These are phyloP conservation scores for Dichetophora obliterata DNA, from an alignment of 2,888 invertebrate species.

Conservation along the genomic window DNA sequence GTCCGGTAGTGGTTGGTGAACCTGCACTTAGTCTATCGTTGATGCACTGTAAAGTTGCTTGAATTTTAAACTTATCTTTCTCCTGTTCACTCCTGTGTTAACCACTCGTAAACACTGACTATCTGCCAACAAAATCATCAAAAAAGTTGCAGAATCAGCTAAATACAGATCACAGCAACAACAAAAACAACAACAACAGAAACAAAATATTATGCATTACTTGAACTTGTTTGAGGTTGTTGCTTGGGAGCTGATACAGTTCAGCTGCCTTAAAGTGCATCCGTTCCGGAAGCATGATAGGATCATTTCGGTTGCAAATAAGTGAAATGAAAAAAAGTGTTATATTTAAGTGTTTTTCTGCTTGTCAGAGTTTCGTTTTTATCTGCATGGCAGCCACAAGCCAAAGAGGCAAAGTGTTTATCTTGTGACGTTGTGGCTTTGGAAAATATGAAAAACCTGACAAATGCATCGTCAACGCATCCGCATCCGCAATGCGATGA, in stretches of 20 bases:
- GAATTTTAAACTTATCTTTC: neutral
- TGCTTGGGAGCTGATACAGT: too few relatives aligned
- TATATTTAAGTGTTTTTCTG: neutral
- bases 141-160: neutral
- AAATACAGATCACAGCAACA: neutral
- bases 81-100: neutral
- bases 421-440: neutral
- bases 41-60: too few relatives aligned
- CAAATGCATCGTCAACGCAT: slow-evolving; percentile 12
- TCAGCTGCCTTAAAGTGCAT: too few relatives aligned
- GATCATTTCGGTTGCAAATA: neutral
- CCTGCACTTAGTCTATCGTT: too few relatives aligned
- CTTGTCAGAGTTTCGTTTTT: neutral
- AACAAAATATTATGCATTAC: neutral
- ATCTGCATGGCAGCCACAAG: neutral
- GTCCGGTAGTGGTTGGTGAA: neutral
- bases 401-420: slow-evolving; percentile 1
- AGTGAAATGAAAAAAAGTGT: neutral
- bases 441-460: slow-evolving; percentile 12
- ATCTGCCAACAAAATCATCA: neutral
- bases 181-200: neutral
- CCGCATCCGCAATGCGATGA: slow-evolving; percentile 34
- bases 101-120: neutral
- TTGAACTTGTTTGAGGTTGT: too few relatives aligned
- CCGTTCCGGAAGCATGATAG: neutral